Evolutionary conservation across 2,797 vertebrate species (phyloP), one percentile per base, ranked within the genome.

Genomic region (Labeo calbasu): DNA sequence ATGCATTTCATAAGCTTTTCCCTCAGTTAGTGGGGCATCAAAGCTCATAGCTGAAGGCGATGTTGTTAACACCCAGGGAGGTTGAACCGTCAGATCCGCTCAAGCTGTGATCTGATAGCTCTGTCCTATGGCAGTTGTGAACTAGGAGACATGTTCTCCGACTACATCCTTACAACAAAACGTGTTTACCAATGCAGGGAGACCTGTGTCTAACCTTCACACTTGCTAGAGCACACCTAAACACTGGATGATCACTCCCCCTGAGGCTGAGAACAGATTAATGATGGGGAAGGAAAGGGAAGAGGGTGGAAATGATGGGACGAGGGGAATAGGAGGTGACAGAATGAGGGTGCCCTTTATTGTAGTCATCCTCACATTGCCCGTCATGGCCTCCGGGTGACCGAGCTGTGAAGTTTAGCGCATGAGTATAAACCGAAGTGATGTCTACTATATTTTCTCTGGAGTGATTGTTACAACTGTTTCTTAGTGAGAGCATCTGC

Each of bases 91-190:
- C 59, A 85, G 73, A 65, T 71, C 55, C 82, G 77, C 71, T 19
- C 82, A 87, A 88, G 88, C 88, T 84, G 79, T 89, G 90, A 93
- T 92, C 85, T 92, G 91, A 93, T 92, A 93, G 68, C 86, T 82
- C 83, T 89, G 73, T 88, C 92, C 91, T 91, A 75, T 70, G 90
- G 92, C 91, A 12, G 17, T 77, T 65, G 88, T 82, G 61, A 66
- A 81, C 55, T 40, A 70, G 19, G 9, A 84, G 28, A 65, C 82
- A 81, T 28, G 40, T 28, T 80, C 76, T 57, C 68, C 46, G 5
- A 36, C 78, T 46, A 69, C 77, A 32, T 55, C 11, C 43, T 57
- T 46, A 21, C 75, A 32, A 48, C 57, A 81, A 71, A 51, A 65
- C 65, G 77, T 51, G 69, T 88, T 61, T 79, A 85, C 55, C 69